A percentile compares a stretch with the other conserved stretches of the same genome.
These are phyloP conservation scores for Drosophila falleni DNA, from an alignment of 2,888 invertebrate species.

Conservation along the genomic window DNA sequence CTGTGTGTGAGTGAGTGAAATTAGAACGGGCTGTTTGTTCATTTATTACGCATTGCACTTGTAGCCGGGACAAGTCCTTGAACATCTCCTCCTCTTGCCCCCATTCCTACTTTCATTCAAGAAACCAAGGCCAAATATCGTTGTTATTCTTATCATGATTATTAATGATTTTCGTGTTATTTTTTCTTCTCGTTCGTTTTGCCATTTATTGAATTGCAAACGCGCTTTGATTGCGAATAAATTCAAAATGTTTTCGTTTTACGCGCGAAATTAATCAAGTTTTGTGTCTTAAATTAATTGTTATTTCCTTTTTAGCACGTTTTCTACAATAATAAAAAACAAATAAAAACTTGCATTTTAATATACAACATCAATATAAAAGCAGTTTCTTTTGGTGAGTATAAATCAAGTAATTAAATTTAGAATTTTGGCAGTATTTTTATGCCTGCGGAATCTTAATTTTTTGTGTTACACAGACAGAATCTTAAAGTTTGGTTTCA, in stretches of 20 bases:
- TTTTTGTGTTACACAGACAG: not conserved
- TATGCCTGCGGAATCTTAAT: not conserved
- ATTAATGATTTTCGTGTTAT: not conserved
- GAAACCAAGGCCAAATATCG: slow-evolving; percentile 40
- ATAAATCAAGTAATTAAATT: not conserved
- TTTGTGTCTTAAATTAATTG: slow-evolving; percentile 29
- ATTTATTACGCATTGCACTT: slow-evolving; percentile 56
- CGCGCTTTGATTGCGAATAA: slow-evolving; percentile 9
- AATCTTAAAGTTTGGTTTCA: not conserved
- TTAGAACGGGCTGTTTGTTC: slow-evolving; percentile 42
- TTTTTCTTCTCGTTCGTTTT: not conserved
- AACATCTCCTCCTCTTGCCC: slow-evolving; percentile 8
- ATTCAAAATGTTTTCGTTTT: not conserved
- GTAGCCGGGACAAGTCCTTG: slow-evolving; percentile 50
- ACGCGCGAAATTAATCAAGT: slow-evolving; percentile 29
- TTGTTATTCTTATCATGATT: slow-evolving; percentile 17
- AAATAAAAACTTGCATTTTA: slow-evolving; percentile 31
- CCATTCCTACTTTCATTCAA: too few species aligned
- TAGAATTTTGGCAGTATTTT: not conserved
- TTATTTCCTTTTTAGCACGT: slow-evolving; percentile 21
- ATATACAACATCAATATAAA: slow-evolving; percentile 1
- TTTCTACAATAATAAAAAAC: slow-evolving; percentile 5
- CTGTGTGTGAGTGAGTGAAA: slow-evolving; percentile 40
- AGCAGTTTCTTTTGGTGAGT: slow-evolving; percentile 21
- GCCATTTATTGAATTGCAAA: slow-evolving; percentile 11